phyloP scores from a whole-genome alignment of 2,888 invertebrate genomes.

The Ramazzottius varieornatus region DNA sequence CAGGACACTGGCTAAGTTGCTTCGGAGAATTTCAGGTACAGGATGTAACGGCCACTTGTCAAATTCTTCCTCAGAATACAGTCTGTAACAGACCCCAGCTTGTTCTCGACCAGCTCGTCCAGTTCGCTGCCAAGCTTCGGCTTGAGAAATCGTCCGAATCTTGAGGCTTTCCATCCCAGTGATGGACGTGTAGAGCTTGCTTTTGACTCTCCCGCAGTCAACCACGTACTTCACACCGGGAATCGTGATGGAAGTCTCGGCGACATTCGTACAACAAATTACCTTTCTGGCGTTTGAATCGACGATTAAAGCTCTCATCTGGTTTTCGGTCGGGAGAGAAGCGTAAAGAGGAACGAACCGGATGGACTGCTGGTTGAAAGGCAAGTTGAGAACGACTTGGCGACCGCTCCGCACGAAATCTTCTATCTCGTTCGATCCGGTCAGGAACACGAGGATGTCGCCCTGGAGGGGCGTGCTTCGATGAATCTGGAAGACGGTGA shows the following conservation, averaged over 20 bases:
- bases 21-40: constrained; percentile 11
- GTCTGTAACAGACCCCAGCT: constrained; percentile 7
- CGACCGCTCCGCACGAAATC: constrained; percentile 12
- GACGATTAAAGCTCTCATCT: constrained; percentile 14
- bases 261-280: constrained; percentile 21
- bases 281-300: constrained; percentile 15
- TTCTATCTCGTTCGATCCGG: constrained; percentile 16
- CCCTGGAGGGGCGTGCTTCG: constrained; percentile 7
- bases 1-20: constrained; percentile 16
- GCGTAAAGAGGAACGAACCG: constrained; percentile 15
- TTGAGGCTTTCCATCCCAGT: constrained; percentile 15
- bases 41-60: constrained; percentile 6
- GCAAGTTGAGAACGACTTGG: constrained; percentile 12
- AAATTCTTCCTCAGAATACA: constrained; percentile 7
- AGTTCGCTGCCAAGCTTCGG: constrained; percentile 16
- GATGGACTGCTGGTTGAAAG: neutral
- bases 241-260: constrained; percentile 21
- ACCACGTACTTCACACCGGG: constrained; percentile 19
- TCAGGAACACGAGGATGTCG: constrained; percentile 20
- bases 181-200: constrained; percentile 15
- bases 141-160: constrained; percentile 14
- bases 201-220: constrained; percentile 18
- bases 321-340: constrained; percentile 15
- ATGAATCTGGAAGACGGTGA: constrained; percentile 26
- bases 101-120: constrained; percentile 8